phyloP scores from a whole-genome alignment of 2,888 invertebrate species.

The Polydrusus cervinus region DNA sequence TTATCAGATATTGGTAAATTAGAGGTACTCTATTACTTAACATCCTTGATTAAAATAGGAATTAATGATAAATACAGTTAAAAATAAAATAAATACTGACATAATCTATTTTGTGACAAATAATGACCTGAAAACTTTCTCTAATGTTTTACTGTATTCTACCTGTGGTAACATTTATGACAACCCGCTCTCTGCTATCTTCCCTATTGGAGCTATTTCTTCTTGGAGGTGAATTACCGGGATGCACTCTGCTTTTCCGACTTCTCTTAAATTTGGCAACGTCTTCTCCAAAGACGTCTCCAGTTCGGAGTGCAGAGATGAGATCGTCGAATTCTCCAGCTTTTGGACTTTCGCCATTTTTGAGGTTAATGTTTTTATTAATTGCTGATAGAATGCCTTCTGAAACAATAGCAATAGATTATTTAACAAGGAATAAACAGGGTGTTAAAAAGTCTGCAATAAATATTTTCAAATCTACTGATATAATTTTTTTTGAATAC shows the following conservation, averaged over 20 bases:
- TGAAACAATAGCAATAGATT: constrained; percentile 34
- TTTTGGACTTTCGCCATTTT: constrained; percentile 77
- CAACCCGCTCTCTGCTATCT: constrained; percentile 80
- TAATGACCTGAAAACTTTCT: background rate
- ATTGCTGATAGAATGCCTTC: constrained; percentile 83
- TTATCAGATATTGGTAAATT: background rate
- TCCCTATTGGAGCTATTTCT: constrained; percentile 78
- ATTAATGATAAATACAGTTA: no score
- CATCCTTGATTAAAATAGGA: background rate
- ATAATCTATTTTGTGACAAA: background rate
- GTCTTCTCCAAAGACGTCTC: constrained; percentile 96
- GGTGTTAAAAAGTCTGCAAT: no score
- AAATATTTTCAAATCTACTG: no score
- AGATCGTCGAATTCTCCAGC: constrained; percentile 95
- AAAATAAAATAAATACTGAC: background rate
- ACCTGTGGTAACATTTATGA: constrained; percentile 60
- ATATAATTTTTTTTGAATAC: no score
- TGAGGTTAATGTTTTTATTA: constrained; percentile 80
- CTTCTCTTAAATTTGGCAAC: constrained; percentile 93
- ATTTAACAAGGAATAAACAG: no score
- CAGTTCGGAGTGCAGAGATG: constrained; percentile 94
- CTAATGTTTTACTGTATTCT: constrained; percentile 49
- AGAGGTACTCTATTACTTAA: background rate
- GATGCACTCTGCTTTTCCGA: constrained; percentile 77
- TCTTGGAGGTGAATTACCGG: constrained; percentile 77